phyloP scores from a whole-genome alignment of 2,113 vertebrate species.

The Xiphophorus maculatus region DNA sequence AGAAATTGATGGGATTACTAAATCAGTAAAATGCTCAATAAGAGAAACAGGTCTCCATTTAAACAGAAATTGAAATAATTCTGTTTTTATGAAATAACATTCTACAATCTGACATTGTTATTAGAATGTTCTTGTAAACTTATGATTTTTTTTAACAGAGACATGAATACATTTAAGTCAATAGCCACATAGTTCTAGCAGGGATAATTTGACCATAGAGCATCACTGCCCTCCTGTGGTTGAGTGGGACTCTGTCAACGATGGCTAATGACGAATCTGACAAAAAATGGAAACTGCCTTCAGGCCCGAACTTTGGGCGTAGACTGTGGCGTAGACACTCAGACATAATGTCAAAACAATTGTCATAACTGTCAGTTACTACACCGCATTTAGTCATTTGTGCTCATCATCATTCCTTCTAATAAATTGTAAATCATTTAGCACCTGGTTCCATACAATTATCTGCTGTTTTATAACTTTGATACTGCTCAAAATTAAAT shows the following conservation, averaged over 20 bases:
- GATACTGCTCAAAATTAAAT: too few species aligned
- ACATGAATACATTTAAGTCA: background rate
- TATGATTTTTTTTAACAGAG: background rate
- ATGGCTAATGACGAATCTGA: background rate
- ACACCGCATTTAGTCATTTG: too few species aligned
- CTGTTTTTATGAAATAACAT: background rate
- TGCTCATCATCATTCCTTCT: too few species aligned
- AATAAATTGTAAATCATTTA: too few species aligned
- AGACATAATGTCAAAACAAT: conserved; percentile 47
- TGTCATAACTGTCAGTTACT: too few species aligned
- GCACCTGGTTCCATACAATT: too few species aligned
- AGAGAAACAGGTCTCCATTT: background rate
- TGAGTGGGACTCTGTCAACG: background rate
- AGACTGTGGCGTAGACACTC: conserved; percentile 17
- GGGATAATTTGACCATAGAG: conserved; percentile 13
- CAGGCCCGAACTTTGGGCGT: conserved; percentile 40
- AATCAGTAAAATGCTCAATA: background rate
- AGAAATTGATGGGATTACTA: background rate
- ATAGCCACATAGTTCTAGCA: background rate
- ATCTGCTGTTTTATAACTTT: too few species aligned
- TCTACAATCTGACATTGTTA: background rate
- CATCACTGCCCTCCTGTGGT: conserved; percentile 66
- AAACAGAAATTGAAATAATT: background rate
- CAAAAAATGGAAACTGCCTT: conserved; percentile 38
- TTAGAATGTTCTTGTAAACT: background rate